phyloP scores from a whole-genome alignment of 2,888 invertebrate genomes.

The Hyposoter dolosus region DNA sequence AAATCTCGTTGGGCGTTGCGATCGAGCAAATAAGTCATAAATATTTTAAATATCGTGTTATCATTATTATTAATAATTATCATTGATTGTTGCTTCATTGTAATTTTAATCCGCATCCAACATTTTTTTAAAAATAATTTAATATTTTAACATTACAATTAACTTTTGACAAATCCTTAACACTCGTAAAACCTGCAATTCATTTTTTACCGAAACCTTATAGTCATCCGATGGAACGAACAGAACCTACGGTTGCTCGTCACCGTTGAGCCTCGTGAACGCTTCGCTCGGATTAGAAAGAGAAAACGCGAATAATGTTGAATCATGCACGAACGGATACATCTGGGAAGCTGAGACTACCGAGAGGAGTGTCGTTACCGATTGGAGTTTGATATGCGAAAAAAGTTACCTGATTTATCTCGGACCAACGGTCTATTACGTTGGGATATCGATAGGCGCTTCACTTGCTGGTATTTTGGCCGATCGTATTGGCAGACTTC shows the following conservation, averaged over 20 bases:
- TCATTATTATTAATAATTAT: too few relatives aligned
- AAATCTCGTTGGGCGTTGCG: background rate
- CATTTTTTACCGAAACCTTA: slow-evolving; percentile 30
- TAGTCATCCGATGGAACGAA: slow-evolving; percentile 72
- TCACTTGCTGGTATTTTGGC: slow-evolving; percentile 83
- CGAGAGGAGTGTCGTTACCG: slow-evolving; percentile 78
- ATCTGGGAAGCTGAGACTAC: slow-evolving; percentile 76
- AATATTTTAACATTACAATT: background rate
- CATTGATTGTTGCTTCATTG: too few relatives aligned
- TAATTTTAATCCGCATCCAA: background rate
- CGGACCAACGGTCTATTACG: slow-evolving; percentile 82
- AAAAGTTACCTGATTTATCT: slow-evolving; percentile 79
- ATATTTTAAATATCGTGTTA: background rate
- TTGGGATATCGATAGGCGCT: slow-evolving; percentile 84
- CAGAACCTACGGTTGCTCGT: slow-evolving; percentile 74
- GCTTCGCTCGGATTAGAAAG: slow-evolving; percentile 36
- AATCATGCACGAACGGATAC: slow-evolving; percentile 72
- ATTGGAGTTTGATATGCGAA: slow-evolving; percentile 84
- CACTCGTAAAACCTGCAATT: background rate
- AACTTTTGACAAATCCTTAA: background rate
- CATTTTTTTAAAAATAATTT: background rate
- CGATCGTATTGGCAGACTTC: slow-evolving; percentile 84
- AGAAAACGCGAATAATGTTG: slow-evolving; percentile 25
- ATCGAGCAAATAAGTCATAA: background rate
- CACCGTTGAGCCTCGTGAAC: slow-evolving; percentile 45